Base-by-base conservation (phyloP, 1,140 invertebrate genomes). In the Lucilia cuprina region DNA sequence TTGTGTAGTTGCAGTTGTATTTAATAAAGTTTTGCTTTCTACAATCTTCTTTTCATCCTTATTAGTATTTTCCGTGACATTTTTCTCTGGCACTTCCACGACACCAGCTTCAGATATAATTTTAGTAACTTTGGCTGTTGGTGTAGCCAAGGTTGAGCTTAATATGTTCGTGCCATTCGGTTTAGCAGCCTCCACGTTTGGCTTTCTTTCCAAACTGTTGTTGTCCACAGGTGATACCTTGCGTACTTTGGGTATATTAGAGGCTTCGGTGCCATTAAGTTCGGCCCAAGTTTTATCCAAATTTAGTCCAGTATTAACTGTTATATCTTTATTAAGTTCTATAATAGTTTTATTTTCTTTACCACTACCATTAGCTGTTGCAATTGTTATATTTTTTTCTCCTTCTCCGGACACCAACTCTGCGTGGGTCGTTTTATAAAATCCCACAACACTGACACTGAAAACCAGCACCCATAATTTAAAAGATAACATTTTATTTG, bases 281-380 rank as follows among this genome's bases (percentile, higher is more conserved):
- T 80, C 17, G 5, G 77, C 19, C 77, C 49, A 49, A 49, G 77
- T 47, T 49, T 47, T 47, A 13, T 80, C 47, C 41, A 50, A 49
- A 50, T 8, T 49, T 25, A 49, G n/a, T 2, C 41, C 41, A 0
- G 77, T 80, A 25, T 49, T 80, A 47, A 80, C 77, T 21, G 41
- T 80, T 13, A 80, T 49, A 80, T 80, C 77, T 49, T 80, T 80
- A 14, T 50, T 80, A 21, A 80, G 47, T 25, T 80, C 77, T 10
- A 80, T 80, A 25, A 80, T 21, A 10, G 77, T 80, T 25, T 80
- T 80, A 21, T 19, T 80, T 9, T 80, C 77, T 10, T 50, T 80
- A 10, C 17, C 17, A 30, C 5, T 78, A 5, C 34, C 2, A 78
- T 41, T 17, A 17, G 13, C 14, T 21, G 65, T 3, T 21, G 21